A percentile compares a stretch with the other conserved stretches of the same genome.
Conservation (phyloP, 2,888 invertebrate species). For the Troides oblongomaculatus region DNA sequence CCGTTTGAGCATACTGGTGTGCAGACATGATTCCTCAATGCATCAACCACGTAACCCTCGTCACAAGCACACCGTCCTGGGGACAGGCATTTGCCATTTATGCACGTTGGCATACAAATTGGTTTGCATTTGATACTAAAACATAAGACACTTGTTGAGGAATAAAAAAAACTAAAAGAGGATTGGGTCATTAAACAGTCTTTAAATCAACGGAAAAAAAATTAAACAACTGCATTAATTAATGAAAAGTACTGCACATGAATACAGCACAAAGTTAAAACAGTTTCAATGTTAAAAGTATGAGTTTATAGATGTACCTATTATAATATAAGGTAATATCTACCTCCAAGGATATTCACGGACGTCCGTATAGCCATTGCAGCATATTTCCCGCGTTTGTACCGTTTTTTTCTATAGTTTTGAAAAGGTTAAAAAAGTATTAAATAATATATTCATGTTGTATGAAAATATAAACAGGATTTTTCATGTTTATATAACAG, state of each 20-base stretch:
- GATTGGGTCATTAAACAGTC: too few relatives aligned
- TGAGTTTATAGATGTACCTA: background rate
- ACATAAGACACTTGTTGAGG: conserved; percentile 1
- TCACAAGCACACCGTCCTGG: conserved; percentile 43
- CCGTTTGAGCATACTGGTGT: conserved; percentile 33
- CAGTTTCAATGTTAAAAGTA: too few relatives aligned
- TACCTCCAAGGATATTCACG: conserved; percentile 4
- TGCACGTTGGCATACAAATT: conserved; percentile 47
- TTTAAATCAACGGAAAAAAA: too few relatives aligned
- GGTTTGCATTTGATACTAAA: conserved; percentile 41
- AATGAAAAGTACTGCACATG: too few relatives aligned
- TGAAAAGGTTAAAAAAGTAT: background rate
- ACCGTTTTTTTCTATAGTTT: conserved; percentile 4
- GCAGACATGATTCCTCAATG: conserved; percentile 29
- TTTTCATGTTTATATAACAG: too few relatives aligned
- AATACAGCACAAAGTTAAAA: too few relatives aligned
- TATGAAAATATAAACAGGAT: background rate
- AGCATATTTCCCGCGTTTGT: conserved; percentile 1
- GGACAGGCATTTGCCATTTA: conserved; percentile 40
- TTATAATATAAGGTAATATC: background rate
- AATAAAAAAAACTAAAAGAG: too few relatives aligned
- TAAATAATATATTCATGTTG: background rate
- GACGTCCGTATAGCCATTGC: conserved; percentile 13
- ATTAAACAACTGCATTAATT: too few relatives aligned
- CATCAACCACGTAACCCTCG: conserved; percentile 32